phyloP scores from a whole-genome alignment of 64 coral and sea anemone genomes.

The Hydrozoanthus tunicans region DNA sequence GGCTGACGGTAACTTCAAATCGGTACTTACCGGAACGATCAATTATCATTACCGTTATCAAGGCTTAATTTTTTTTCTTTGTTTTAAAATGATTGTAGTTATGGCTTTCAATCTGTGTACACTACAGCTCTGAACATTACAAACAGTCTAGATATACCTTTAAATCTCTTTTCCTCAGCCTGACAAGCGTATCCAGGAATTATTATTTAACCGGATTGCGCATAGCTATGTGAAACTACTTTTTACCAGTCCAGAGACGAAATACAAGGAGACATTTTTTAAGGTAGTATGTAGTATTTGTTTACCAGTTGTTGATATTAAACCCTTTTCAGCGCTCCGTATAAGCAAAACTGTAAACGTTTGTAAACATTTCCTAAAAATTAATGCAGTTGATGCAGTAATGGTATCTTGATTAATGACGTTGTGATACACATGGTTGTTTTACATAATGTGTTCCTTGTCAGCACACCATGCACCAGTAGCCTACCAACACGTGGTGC shows the following conservation, averaged over 20 bases:
- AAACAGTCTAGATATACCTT: not conserved
- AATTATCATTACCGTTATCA: too few relatives aligned
- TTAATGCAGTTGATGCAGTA: too few relatives aligned
- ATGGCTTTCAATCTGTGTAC: not conserved
- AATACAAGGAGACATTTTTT: slow-evolving; percentile 92
- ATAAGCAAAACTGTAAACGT: too few relatives aligned
- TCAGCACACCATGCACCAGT: too few relatives aligned
- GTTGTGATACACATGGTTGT: too few relatives aligned
- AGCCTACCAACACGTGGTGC: too few relatives aligned
- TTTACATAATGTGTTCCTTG: too few relatives aligned
- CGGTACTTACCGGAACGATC: too few relatives aligned
- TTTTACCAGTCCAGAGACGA: slow-evolving; percentile 67
- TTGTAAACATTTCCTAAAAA: too few relatives aligned
- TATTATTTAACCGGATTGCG: slow-evolving; percentile 89
- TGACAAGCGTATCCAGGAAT: slow-evolving; percentile 76
- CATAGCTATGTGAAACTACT: slow-evolving; percentile 97
- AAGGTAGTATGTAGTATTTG: slow-evolving; percentile 55
- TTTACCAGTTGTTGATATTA: not conserved
- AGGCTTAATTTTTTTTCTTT: not conserved
- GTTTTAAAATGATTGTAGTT: not conserved
- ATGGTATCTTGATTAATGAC: too few relatives aligned
- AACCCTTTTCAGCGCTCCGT: not conserved
- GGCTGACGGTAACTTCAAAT: too few relatives aligned
- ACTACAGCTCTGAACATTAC: too few relatives aligned
- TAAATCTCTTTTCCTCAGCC: slow-evolving; percentile 38